Conservation (phyloP, 2,113 vertebrate species). For the Fulmarus glacialis region DNA sequence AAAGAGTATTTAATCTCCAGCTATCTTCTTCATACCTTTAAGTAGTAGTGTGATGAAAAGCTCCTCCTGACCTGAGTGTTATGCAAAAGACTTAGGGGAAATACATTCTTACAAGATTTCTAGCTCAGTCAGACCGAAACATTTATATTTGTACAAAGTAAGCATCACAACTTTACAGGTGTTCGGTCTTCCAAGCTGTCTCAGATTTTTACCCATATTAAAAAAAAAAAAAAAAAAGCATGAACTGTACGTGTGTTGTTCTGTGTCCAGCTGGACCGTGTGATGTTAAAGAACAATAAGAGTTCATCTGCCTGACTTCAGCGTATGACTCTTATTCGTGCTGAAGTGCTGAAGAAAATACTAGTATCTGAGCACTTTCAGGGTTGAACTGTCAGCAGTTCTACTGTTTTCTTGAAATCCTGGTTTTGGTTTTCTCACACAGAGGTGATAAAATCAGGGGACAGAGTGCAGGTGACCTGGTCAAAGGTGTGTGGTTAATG, state of each 20-base stretch:
- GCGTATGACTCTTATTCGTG: not conserved
- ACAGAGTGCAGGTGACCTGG: not conserved
- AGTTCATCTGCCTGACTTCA: not conserved
- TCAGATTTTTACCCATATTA: not conserved
- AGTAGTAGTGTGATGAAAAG: not conserved
- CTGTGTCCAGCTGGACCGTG: not conserved
- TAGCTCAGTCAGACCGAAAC: not conserved
- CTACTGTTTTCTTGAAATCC: not conserved
- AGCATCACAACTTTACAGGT: not conserved
- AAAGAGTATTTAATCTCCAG: not conserved
- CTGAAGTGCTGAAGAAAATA: not conserved
- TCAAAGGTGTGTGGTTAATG: not conserved
- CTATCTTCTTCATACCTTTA: not conserved
- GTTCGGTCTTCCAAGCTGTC: not conserved
- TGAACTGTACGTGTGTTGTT: fast-evolving
- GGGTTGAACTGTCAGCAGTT: not conserved
- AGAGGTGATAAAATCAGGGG: not conserved
- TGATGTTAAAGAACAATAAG: not conserved
- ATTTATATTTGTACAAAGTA: not conserved
- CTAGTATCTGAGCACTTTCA: not conserved
- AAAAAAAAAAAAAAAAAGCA: not conserved
- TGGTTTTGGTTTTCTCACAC: not conserved
- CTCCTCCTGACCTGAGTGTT: not conserved
- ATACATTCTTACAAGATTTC: not conserved
- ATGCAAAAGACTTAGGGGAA: not conserved